Evolutionary conservation across 1,140 invertebrate species (phyloP).

Genomic region (Ceratitis capitata): DNA sequence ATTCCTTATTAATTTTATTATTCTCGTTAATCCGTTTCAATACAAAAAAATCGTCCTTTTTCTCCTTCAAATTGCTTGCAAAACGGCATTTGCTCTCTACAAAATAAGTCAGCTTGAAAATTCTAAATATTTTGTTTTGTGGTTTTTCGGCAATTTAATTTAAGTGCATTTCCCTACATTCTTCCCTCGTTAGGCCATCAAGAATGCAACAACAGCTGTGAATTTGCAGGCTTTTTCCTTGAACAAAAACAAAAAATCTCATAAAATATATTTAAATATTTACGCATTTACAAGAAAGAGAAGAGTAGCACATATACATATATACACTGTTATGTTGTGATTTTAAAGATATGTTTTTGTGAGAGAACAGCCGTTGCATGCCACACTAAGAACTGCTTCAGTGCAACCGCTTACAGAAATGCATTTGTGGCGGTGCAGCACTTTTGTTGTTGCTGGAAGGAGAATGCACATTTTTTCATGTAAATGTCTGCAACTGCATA

Average conservation of each 20-base stretch:
- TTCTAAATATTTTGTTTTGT: not conserved
- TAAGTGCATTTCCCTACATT: conserved; percentile 8
- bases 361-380: not conserved
- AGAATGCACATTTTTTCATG: too few species aligned
- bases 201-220: not conserved
- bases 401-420: not conserved
- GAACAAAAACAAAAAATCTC: not conserved
- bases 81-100: too few species aligned
- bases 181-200: not conserved
- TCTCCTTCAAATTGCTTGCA: too few species aligned
- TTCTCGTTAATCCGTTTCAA: too few species aligned
- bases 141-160: not conserved
- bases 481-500: not conserved
- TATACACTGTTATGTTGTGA: not conserved
- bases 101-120: not conserved
- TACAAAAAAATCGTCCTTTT: too few species aligned
- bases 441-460: not conserved
- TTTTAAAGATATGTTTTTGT: not conserved
- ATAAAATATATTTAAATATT: not conserved
- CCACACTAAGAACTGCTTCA: not conserved
- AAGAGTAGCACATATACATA: not conserved
- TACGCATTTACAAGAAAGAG: not conserved
- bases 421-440: not conserved
- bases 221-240: not conserved
- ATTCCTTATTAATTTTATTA: too few species aligned